A percentile compares a stretch with the other conserved stretches of the same genome.
Evolutionary conservation across 2,888 invertebrate genomes (phyloP).

Genomic region (Synergus laeviventris): DNA sequence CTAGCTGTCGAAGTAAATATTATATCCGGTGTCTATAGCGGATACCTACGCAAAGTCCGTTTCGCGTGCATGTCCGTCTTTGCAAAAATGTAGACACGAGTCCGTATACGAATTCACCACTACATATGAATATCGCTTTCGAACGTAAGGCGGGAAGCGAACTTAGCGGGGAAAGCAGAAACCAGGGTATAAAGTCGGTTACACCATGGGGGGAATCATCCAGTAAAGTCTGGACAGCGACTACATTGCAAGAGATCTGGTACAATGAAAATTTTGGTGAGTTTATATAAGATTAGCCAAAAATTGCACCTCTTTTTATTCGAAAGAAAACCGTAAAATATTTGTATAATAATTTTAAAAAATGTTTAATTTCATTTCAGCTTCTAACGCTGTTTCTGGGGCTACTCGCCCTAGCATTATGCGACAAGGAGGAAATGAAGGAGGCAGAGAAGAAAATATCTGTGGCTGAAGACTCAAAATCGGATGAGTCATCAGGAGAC

Average conservation of each 20-base stretch:
- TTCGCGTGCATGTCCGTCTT: slow-evolving; percentile 51
- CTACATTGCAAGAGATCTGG: slow-evolving; percentile 61
- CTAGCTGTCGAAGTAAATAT: slow-evolving; percentile 49
- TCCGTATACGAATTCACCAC: slow-evolving; percentile 50
- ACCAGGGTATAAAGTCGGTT: slow-evolving; percentile 71
- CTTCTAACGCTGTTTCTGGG: slow-evolving; percentile 61
- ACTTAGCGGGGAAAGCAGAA: slow-evolving; percentile 72
- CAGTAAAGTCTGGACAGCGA: slow-evolving; percentile 73
- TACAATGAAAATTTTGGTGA: slow-evolving; percentile 73
- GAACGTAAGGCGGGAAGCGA: slow-evolving; percentile 60
- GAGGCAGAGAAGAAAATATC: slow-evolving; percentile 39
- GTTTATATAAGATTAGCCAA: slow-evolving; percentile 46
- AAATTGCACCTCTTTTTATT: not conserved
- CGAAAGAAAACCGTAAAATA: not conserved
- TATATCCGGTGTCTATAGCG: slow-evolving; percentile 52
- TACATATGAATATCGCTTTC: slow-evolving; percentile 73
- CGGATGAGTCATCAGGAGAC: slow-evolving; percentile 76
- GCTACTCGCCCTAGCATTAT: slow-evolving; percentile 63
- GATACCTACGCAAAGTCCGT: slow-evolving; percentile 49
- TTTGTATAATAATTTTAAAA: not conserved
- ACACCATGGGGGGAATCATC: slow-evolving; percentile 71
- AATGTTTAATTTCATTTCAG: slow-evolving; percentile 54
- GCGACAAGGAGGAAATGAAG: slow-evolving; percentile 56
- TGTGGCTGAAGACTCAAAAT: slow-evolving; percentile 49
- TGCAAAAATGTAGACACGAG: slow-evolving; percentile 56